Conservation (phyloP, 1,140 invertebrate genomes). For the Antheraea pernyi region DNA sequence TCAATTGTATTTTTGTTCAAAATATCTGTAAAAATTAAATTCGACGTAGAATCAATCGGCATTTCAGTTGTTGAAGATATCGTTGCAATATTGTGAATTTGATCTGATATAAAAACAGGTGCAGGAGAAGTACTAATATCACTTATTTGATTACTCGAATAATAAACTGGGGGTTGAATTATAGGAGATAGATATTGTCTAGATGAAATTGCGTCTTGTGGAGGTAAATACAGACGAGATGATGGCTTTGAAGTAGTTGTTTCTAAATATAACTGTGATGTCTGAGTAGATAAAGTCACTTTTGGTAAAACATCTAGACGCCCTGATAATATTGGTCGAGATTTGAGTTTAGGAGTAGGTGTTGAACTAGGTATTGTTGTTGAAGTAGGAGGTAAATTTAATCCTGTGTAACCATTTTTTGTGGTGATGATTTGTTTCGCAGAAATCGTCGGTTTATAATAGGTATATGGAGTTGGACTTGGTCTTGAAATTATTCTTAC, state of each 20-base stretch:
- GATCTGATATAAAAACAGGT: slow-evolving; percentile 4
- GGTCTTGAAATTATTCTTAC: slow-evolving; percentile 15
- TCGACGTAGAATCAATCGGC: slow-evolving; percentile 36
- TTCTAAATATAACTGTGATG: slow-evolving; percentile 33
- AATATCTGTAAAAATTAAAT: slow-evolving; percentile 60
- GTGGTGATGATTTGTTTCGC: slow-evolving; percentile 29
- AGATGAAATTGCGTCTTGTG: slow-evolving; percentile 31
- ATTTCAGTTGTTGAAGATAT: neutral
- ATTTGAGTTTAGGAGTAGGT: slow-evolving; percentile 10
- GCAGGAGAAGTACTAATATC: slow-evolving; percentile 31
- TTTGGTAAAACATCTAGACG: slow-evolving; percentile 27
- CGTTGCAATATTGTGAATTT: neutral
- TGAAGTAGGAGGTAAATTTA: slow-evolving; percentile 40
- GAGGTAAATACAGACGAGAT: slow-evolving; percentile 44
- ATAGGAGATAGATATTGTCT: slow-evolving; percentile 50
- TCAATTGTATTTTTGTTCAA: slow-evolving; percentile 64
- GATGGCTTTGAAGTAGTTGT: slow-evolving; percentile 49
- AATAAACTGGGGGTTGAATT: slow-evolving; percentile 25
- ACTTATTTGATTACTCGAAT: slow-evolving; percentile 40
- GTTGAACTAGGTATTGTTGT: neutral
- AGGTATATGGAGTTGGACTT: slow-evolving; percentile 21
- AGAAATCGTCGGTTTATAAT: slow-evolving; percentile 30
- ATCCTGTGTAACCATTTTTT: slow-evolving; percentile 27
- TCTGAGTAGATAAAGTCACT: slow-evolving; percentile 29
- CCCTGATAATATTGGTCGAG: slow-evolving; percentile 24